Percentiles rank a stretch among this genome's conserved stretches.
These are phyloP conservation scores for Drosophila carrolli DNA, from an alignment of 1,140 invertebrate genomes.

Conservation along the genomic window DNA sequence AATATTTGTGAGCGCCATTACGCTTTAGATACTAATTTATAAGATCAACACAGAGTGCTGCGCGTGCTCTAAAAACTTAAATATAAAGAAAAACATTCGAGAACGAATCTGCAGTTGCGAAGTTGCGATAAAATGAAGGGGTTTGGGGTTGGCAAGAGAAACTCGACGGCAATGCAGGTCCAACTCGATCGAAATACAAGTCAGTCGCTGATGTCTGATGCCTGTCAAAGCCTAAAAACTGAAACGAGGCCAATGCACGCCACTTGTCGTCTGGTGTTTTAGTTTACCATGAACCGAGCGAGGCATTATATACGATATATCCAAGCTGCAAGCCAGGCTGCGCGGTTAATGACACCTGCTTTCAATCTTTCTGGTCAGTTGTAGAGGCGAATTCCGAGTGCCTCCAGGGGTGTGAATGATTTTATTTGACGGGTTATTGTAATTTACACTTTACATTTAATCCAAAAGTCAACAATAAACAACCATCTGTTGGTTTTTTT, in stretches of 20 bases:
- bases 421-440: slow-evolving; percentile 29
- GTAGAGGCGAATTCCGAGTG: neutral
- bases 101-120: slow-evolving; percentile 37
- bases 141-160: slow-evolving; percentile 23
- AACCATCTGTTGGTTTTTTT: slow-evolving; percentile 10
- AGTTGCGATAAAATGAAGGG: neutral
- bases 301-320: slow-evolving; percentile 11
- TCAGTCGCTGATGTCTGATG: slow-evolving; percentile 40
- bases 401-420: slow-evolving; percentile 30
- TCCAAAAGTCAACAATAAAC: slow-evolving; percentile 27
- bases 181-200: slow-evolving; percentile 41
- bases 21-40: slow-evolving; percentile 30
- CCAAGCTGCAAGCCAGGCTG: slow-evolving; percentile 22
- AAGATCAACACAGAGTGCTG: slow-evolving; percentile 29
- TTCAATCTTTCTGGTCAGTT: slow-evolving; percentile 39
- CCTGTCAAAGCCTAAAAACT: slow-evolving; percentile 44
- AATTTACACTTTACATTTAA: slow-evolving; percentile 36
- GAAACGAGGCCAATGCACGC: slow-evolving; percentile 51
- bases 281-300: slow-evolving; percentile 44
- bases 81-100: slow-evolving; percentile 12
- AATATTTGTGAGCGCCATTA: slow-evolving; percentile 39
- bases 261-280: slow-evolving; percentile 41
- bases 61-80: slow-evolving; percentile 24
- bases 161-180: slow-evolving; percentile 27
- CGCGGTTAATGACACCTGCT: slow-evolving; percentile 48